Evolutionary conservation across 1,140 invertebrate genomes (phyloP), one percentile per base, ranked within the genome.

Genomic region (Achroia grisella): DNA sequence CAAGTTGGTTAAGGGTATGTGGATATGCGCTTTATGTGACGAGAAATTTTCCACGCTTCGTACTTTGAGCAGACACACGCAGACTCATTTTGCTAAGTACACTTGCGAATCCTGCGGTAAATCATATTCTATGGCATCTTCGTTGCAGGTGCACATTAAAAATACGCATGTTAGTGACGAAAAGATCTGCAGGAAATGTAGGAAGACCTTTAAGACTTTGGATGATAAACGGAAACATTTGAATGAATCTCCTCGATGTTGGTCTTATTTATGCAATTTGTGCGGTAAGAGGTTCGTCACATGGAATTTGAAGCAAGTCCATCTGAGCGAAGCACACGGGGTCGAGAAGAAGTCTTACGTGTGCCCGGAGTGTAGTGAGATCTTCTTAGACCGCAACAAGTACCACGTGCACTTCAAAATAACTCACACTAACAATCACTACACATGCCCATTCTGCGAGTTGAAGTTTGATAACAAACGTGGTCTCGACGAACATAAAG

Each of bases 61-160:
- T 13, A 60, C 62, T n/a, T 51, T 81, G 10, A 76, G 69, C 31
- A 58, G 68, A 10, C 80, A 84, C 44, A 67, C 70, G 1, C 69
- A 86, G 35, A 72, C 67, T 0, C 81, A 82, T 30, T 86, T 79
- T 11, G 65, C 76, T 3, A 83, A 77, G 2, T 87, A 72, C 52
- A 80, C 72, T 0, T 89, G 88, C 41, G 82, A 87, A 10, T 60
- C 71, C 10, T 88, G 87, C 29, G 82, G 78, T 0, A 87, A 87
- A 36, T 76, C 77, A 0, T 89, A 86, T 47, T 74, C 81, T 1
- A 73, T 75, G 0, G 53, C 56, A 0, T 57, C 62, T 0, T 61
- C 68, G 0, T 41, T 78, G 8, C 57, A 59, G 30, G 30, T 33
- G 1, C 61, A 63, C 39, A 33, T 54, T 5, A 49, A 50, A 15